A percentile compares a stretch with the other conserved stretches of the same genome.
Conservation (phyloP, 2,113 vertebrate species). For the Aptenodytes patagonicus region DNA sequence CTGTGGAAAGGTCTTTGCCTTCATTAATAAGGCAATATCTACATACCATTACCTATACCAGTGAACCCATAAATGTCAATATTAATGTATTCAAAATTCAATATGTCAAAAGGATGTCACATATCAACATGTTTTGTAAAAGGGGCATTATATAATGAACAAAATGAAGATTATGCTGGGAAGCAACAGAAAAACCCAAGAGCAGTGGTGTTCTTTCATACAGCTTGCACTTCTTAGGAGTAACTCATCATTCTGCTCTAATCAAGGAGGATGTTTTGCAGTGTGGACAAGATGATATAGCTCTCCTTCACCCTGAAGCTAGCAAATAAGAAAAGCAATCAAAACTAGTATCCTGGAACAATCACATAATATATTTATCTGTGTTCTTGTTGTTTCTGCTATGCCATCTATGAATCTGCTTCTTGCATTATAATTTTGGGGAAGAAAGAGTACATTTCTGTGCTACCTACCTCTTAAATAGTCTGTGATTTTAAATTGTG, state of each 20-base stretch:
- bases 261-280: background rate
- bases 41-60: background rate
- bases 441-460: background rate
- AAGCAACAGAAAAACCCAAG: background rate
- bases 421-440: background rate
- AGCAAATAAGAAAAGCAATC: background rate
- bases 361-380: background rate
- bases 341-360: background rate
- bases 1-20: background rate
- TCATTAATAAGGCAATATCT: background rate
- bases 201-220: background rate
- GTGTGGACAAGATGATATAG: background rate
- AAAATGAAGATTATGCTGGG: background rate
- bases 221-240: background rate
- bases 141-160: background rate
- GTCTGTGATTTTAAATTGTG: background rate
- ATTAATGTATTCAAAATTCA: background rate
- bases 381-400: background rate
- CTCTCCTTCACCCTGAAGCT: background rate
- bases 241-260: background rate
- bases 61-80: background rate
- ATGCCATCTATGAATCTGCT: background rate
- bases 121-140: background rate
- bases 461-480: background rate
- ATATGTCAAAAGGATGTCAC: background rate